phyloP scores from a whole-genome alignment of 2,797 vertebrate species.

The Chelonia mydas region DNA sequence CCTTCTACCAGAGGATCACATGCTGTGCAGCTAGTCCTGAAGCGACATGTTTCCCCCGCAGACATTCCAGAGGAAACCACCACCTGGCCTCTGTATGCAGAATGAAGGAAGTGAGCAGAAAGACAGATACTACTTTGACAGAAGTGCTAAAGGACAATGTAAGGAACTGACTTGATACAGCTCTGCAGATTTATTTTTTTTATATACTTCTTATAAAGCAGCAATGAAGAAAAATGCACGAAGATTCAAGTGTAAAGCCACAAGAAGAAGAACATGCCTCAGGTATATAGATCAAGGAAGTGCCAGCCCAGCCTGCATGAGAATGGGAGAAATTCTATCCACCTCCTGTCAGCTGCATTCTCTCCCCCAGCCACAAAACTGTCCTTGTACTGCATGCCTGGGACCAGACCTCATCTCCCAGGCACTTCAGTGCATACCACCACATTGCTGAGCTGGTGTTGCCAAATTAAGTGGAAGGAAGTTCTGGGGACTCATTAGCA shows the following conservation, averaged over 20 bases:
- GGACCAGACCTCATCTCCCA: accelerated
- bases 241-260: not conserved
- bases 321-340: not conserved
- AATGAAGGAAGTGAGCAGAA: not conserved
- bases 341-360: not conserved
- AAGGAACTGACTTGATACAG: not conserved
- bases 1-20: not conserved
- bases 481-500: not conserved
- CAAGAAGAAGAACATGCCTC: accelerated
- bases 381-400: accelerated
- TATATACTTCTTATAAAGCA: not conserved
- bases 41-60: not conserved
- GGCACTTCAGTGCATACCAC: not conserved
- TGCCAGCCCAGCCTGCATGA: accelerated
- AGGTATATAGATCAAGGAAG: not conserved
- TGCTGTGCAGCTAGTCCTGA: not conserved
- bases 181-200: not conserved
- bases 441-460: accelerated
- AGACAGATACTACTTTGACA: not conserved
- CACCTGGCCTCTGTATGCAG: accelerated
- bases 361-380: accelerated
- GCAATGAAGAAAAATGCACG: not conserved
- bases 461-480: not conserved
- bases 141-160: not conserved
- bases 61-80: not conserved